Conservation (phyloP, 1,140 invertebrate species). For the Drosophila pruinosa region DNA sequence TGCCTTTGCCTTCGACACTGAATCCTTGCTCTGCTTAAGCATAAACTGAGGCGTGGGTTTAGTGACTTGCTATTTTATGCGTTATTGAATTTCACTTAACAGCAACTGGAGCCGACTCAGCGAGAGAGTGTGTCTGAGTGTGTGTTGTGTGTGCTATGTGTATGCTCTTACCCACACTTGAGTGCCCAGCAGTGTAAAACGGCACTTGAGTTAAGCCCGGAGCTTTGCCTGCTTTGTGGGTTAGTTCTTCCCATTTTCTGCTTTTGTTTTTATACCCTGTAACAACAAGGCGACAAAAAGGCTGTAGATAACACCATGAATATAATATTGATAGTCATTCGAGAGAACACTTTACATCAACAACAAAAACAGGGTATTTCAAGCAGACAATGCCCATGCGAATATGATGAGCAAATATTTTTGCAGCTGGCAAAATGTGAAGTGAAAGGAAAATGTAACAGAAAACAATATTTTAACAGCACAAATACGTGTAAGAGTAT, state of each 20-base stretch:
- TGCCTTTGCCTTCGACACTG: neutral
- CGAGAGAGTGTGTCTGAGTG: slow-evolving; percentile 3
- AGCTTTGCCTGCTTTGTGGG: slow-evolving; percentile 21
- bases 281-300: neutral
- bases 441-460: slow-evolving; percentile 3
- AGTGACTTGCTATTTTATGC: slow-evolving; percentile 71
- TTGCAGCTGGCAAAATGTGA: neutral
- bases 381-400: neutral
- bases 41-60: slow-evolving; percentile 17
- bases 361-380: slow-evolving; percentile 7
- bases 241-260: slow-evolving; percentile 18
- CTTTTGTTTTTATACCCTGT: slow-evolving; percentile 9
- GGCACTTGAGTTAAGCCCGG: slow-evolving; percentile 44
- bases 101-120: slow-evolving; percentile 41
- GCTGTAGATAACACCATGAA: neutral
- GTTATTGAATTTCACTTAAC: slow-evolving; percentile 80
- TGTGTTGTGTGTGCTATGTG: slow-evolving; percentile 9
- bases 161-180: slow-evolving; percentile 23
- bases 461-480: neutral
- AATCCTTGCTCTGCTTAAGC: neutral
- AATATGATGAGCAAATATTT: slow-evolving; percentile 42
- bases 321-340: neutral
- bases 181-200: slow-evolving; percentile 38
- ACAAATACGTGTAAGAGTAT: slow-evolving; percentile 3
- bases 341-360: neutral